A percentile compares a stretch with the other conserved stretches of the same genome.
Evolutionary conservation across 2,797 vertebrate species (phyloP).

Genomic region (Micropoecilia bifurca): DNA sequence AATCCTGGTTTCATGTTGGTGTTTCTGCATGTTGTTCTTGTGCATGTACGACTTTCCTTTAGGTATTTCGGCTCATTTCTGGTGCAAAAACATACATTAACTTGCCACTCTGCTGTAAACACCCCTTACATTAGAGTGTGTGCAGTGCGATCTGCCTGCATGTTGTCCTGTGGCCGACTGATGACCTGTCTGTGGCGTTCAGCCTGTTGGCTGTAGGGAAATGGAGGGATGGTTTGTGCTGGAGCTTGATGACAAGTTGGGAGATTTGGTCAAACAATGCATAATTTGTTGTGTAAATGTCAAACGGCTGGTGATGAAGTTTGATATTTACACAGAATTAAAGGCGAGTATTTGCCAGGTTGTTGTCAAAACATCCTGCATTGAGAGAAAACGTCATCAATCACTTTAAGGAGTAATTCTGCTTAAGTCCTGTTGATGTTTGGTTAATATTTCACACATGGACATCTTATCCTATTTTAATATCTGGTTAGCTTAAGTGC

Average conservation of each 20-base stretch:
- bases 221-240: background rate
- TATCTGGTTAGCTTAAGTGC: background rate
- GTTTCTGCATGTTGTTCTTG: background rate
- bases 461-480: background rate
- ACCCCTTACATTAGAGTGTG: background rate
- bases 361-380: background rate
- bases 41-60: background rate
- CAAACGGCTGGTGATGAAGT: conserved; percentile 2
- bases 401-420: background rate
- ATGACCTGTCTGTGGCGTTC: background rate
- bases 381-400: background rate
- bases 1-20: background rate
- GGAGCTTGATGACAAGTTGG: background rate
- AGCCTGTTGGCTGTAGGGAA: background rate
- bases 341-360: background rate
- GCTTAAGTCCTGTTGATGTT: background rate
- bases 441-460: background rate
- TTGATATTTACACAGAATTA: background rate
- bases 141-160: background rate
- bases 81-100: background rate
- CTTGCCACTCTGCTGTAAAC: background rate
- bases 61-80: too few relatives aligned
- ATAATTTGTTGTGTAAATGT: conserved; percentile 5
- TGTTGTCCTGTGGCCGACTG: background rate
- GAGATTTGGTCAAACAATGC: background rate